phyloP scores from a whole-genome alignment of 2,888 invertebrate species.

The Epistrophella euchroma region DNA sequence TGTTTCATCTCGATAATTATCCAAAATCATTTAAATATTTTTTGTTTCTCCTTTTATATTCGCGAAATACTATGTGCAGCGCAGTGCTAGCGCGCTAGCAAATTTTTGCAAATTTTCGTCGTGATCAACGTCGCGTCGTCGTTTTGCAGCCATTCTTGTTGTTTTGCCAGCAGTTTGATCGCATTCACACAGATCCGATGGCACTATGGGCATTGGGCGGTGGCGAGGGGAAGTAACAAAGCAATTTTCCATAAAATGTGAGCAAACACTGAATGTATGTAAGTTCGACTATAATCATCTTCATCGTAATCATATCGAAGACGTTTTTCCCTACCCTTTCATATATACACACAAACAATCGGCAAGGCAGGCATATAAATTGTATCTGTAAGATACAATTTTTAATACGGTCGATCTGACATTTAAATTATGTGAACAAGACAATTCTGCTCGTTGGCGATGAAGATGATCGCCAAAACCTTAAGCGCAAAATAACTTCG shows the following conservation, averaged over 20 bases:
- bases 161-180: slow-evolving; percentile 54
- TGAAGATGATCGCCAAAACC: slow-evolving; percentile 74
- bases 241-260: slow-evolving; percentile 71
- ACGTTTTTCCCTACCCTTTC: slow-evolving; percentile 53
- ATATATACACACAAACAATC: slow-evolving; percentile 14
- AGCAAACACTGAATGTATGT: slow-evolving; percentile 67
- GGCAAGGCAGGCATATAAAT: slow-evolving; percentile 62
- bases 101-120: slow-evolving; percentile 68
- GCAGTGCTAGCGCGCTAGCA: slow-evolving; percentile 37
- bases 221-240: slow-evolving; percentile 26
- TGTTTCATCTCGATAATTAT: slow-evolving; percentile 76
- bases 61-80: slow-evolving; percentile 40
- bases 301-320: slow-evolving; percentile 73
- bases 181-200: slow-evolving; percentile 30
- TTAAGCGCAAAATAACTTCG: slow-evolving; percentile 73
- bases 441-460: slow-evolving; percentile 77
- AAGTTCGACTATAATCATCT: slow-evolving; percentile 74
- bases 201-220: too few species aligned
- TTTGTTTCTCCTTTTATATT: slow-evolving; percentile 26
- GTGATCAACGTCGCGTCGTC: slow-evolving; percentile 58
- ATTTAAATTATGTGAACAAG: slow-evolving; percentile 83
- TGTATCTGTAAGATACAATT: slow-evolving; percentile 78
- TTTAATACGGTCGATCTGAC: slow-evolving; percentile 83
- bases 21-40: slow-evolving; percentile 74
- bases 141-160: neutral